A percentile compares a stretch with the other conserved stretches of the same genome.
Conservation (phyloP, 2,113 vertebrate genomes). For the Origma solitaria region DNA sequence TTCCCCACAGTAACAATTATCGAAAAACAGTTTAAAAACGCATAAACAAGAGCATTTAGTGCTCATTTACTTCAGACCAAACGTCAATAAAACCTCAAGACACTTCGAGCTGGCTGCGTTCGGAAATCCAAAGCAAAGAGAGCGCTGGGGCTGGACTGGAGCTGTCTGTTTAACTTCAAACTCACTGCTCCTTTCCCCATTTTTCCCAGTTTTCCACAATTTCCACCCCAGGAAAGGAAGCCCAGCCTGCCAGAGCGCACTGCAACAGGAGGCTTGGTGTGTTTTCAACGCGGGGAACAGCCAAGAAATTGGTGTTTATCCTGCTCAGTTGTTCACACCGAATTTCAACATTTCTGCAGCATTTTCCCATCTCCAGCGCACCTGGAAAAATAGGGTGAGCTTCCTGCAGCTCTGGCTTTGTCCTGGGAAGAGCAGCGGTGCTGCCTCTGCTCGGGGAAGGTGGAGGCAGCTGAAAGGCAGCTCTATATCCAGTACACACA, state of each 20-base stretch:
- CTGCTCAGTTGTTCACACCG: neutral
- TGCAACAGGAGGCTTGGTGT: neutral
- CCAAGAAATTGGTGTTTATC: neutral
- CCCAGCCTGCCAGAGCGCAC: neutral
- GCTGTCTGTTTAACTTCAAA: neutral
- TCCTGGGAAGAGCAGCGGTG: neutral
- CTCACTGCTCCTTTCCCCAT: neutral
- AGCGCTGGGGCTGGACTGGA: neutral
- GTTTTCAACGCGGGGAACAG: rapidly evolving
- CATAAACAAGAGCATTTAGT: neutral
- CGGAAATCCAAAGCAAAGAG: neutral
- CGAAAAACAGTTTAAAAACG: constrained; percentile 11
- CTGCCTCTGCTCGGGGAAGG: constrained; percentile 41
- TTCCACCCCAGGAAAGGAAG: neutral
- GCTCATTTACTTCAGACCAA: neutral
- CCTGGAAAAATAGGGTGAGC: neutral
- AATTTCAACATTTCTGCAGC: neutral
- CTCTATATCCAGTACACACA: constrained; percentile 76
- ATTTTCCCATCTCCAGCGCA: neutral
- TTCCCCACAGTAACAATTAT: constrained; percentile 25
- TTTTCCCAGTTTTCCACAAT: neutral
- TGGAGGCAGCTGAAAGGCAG: constrained; percentile 73
- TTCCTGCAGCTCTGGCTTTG: neutral
- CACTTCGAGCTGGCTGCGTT: neutral
- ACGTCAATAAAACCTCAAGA: neutral